Base-by-base conservation (phyloP, 1,140 invertebrate species). In the Philaenus spumarius region DNA sequence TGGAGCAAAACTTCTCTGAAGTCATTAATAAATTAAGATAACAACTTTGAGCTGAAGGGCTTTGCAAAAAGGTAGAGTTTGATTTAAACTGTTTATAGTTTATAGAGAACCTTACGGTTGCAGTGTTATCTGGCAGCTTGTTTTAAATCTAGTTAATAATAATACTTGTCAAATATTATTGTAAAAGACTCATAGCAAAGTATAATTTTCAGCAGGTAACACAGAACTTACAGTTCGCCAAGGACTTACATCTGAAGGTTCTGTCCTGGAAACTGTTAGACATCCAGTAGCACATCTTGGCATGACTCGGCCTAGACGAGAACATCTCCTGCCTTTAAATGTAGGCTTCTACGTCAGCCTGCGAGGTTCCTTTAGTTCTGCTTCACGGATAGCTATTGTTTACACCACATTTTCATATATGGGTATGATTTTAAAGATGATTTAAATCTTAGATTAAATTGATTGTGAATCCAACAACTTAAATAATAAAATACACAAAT, bases 391-490 rank as follows among this genome's bases (percentile, higher is more conserved):
- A 35, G 83, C 83, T 11, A 82, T 89, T 20, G 80, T 84, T 4
- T 89, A 87, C 65, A 75, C 84, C 5, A 78, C 84, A n/a, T 89
- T 87, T 68, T 85, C 82, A 65, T 86, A 86, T 64, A 78, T 80
- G 72, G 83, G 84, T 83, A 67, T 67, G 71, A 64, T 53, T 26
- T 53, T 15, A 34, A 30, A 9, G n/a, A n/a, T n/a, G n/a, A n/a
- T n/a, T n/a, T n/a, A n/a, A n/a, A n/a, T n/a, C n/a, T n/a, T n/a
- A n/a, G n/a, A n/a, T n/a, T n/a, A n/a, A n/a, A n/a, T n/a, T n/a
- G n/a, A n/a, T n/a, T n/a, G n/a, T n/a, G n/a, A n/a, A n/a, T n/a
- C n/a, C n/a, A n/a, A n/a, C n/a, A n/a, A n/a, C n/a, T n/a, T n/a
- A n/a, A n/a, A n/a, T n/a, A n/a, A n/a, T n/a, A n/a, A n/a, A n/a